Evolutionary conservation across 2,797 vertebrate genomes (phyloP).

Genomic region (Scleropages formosus): DNA sequence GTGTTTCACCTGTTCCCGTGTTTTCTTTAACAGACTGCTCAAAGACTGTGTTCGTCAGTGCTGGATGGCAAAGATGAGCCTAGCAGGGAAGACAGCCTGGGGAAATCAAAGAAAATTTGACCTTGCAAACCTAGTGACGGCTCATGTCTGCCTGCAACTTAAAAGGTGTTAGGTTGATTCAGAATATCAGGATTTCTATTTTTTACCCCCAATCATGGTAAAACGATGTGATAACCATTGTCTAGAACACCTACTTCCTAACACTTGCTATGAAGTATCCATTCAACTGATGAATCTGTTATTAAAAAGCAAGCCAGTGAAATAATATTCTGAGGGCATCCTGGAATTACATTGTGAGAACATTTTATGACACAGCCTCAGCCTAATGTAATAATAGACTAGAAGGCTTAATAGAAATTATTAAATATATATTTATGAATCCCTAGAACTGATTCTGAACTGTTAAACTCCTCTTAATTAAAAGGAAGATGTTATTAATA

Average conservation of each 20-base stretch:
- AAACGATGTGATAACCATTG: not conserved
- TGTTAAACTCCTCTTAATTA: conserved; percentile 1
- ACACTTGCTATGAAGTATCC: too few relatives aligned
- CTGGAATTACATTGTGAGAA: too few relatives aligned
- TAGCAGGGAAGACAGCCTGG: not conserved
- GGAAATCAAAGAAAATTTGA: conserved; percentile 11
- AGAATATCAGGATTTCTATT: not conserved
- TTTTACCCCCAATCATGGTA: not conserved
- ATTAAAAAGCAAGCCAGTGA: too few relatives aligned
- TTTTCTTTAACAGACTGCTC: not conserved
- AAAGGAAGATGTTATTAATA: conserved; percentile 9
- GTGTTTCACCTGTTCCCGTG: not conserved
- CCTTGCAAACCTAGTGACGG: not conserved
- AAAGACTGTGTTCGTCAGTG: conserved; percentile 11
- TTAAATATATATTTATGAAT: too few relatives aligned
- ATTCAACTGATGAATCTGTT: too few relatives aligned
- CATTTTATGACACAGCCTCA: too few relatives aligned
- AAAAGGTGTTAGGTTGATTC: too few relatives aligned
- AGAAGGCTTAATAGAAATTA: too few relatives aligned
- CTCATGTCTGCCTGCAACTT: not conserved
- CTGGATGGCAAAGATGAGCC: not conserved
- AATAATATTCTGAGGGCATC: too few relatives aligned
- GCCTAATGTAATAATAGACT: too few relatives aligned
- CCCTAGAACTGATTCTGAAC: not conserved
- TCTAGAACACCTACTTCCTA: too few relatives aligned